Conservation (phyloP, 2,888 invertebrate genomes). For the Drosophila infuscata region DNA sequence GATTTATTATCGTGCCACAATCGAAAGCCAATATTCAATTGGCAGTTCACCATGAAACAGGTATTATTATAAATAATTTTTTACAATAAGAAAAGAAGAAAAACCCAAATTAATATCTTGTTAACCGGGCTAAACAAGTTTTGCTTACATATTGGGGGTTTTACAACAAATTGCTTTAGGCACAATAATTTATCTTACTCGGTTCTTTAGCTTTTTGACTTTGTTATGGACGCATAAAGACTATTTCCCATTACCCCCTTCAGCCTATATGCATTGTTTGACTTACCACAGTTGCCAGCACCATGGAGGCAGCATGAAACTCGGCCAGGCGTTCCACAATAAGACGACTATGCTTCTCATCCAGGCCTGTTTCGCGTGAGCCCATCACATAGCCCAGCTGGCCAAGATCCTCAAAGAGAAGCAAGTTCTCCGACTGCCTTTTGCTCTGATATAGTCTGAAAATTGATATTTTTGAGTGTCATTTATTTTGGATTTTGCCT, state of each 20-base stretch:
- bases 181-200: neutral
- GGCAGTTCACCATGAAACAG: neutral
- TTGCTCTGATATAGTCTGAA: constrained; percentile 74
- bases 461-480: neutral
- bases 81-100: neutral
- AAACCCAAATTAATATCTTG: neutral
- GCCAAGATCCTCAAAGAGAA: constrained; percentile 84
- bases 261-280: neutral
- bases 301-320: constrained; percentile 86
- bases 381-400: constrained; percentile 86
- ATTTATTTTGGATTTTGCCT: too few species aligned
- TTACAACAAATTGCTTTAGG: neutral
- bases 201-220: neutral
- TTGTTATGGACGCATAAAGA: neutral
- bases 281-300: constrained; percentile 85
- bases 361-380: constrained; percentile 86
- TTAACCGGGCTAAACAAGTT: neutral
- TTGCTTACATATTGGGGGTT: neutral
- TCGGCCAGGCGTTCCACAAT: constrained; percentile 86
- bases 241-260: neutral
- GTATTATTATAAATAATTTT: neutral
- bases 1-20: neutral
- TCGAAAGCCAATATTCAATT: neutral
- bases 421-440: constrained; percentile 71
- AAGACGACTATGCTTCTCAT: constrained; percentile 85